These are phyloP conservation scores for Camponotus pennsylvanicus DNA, from an alignment of 1,140 invertebrate species.

Conservation along the genomic window DNA sequence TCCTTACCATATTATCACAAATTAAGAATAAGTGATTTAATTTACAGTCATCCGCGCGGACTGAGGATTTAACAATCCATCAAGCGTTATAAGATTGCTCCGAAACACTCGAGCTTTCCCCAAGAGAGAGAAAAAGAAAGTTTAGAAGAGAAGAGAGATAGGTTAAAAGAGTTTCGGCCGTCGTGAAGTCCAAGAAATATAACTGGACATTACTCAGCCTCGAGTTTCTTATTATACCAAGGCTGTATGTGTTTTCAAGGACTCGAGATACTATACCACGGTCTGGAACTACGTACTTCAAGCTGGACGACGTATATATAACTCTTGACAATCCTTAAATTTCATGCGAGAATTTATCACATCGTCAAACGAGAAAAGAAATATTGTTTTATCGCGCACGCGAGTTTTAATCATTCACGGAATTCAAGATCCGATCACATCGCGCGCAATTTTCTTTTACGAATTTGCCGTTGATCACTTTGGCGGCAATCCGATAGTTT, in stretches of 20 bases:
- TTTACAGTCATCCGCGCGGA: background rate
- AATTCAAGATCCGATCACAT: background rate
- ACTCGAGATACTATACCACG: slow-evolving; percentile 33
- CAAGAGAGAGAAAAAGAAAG: slow-evolving; percentile 22
- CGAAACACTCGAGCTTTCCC: slow-evolving; percentile 28
- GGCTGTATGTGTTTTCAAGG: slow-evolving; percentile 70
- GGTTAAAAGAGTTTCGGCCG: slow-evolving; percentile 73
- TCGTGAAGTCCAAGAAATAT: slow-evolving; percentile 75
- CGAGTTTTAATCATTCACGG: background rate
- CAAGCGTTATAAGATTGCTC: slow-evolving; percentile 8
- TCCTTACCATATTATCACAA: background rate
- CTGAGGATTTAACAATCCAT: slow-evolving; percentile 30
- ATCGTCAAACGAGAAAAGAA: slow-evolving; percentile 40
- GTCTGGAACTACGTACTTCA: slow-evolving; percentile 39
- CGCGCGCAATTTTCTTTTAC: background rate
- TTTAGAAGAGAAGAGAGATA: slow-evolving; percentile 24
- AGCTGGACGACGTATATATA: slow-evolving; percentile 31
- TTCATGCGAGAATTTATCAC: slow-evolving; percentile 75
- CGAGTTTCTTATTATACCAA: slow-evolving; percentile 79
- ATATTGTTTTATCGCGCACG: slow-evolving; percentile 5
- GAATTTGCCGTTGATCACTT: slow-evolving; percentile 58
- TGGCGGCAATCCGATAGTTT: slow-evolving; percentile 61
- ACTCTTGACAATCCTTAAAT: slow-evolving; percentile 67
- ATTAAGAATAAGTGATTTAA: slow-evolving; percentile 20
- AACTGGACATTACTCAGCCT: slow-evolving; percentile 77